phyloP scores from a whole-genome alignment of 2,113 vertebrate genomes.

The Ahaetulla prasina region DNA sequence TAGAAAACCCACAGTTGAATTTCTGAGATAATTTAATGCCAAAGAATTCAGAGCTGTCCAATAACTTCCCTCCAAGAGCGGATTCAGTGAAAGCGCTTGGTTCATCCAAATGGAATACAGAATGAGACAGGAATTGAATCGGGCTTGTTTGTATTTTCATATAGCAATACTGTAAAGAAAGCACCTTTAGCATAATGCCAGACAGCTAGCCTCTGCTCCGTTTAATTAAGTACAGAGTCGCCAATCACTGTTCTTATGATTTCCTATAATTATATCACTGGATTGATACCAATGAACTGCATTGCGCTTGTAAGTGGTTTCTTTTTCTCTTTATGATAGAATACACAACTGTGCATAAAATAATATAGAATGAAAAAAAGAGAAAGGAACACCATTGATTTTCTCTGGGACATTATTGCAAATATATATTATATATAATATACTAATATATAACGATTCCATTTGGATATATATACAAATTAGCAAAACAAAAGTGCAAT shows the following conservation, averaged over 20 bases:
- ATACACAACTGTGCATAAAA: not conserved
- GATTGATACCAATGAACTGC: not conserved
- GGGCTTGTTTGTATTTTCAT: not conserved
- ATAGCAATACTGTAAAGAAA: not conserved
- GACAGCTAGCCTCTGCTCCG: not conserved
- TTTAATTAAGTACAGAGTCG: not conserved
- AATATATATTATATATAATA: not conserved
- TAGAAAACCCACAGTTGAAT: not conserved
- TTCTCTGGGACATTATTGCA: not conserved
- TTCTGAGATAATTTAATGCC: not conserved
- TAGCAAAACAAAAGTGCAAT: not conserved
- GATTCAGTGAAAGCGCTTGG: not conserved
- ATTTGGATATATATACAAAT: not conserved
- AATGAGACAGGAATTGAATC: not conserved
- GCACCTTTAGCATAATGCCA: not conserved
- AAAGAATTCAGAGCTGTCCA: not conserved
- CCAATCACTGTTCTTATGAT: not conserved
- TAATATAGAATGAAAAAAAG: not conserved
- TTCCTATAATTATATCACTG: not conserved
- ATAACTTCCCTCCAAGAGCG: not conserved
- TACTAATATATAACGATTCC: not conserved
- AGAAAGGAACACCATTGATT: not conserved
- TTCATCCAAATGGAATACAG: not conserved
- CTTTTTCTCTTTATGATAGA: not conserved
- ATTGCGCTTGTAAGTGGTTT: not conserved